These are phyloP conservation scores for Drosophila histrio DNA, from an alignment of 2,888 invertebrate species.

Conservation along the genomic window DNA sequence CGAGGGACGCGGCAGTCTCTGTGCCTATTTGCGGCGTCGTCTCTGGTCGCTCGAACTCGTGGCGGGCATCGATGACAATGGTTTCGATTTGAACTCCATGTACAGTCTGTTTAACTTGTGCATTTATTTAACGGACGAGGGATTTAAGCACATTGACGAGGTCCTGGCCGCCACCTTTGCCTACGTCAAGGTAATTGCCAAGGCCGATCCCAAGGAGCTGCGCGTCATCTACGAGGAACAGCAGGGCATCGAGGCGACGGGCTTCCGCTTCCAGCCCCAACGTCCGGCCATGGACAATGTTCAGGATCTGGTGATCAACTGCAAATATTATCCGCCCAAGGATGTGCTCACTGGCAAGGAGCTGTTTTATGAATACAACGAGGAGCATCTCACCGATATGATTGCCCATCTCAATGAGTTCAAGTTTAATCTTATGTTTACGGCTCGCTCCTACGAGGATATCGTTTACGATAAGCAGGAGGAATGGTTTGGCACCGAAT, in stretches of 20 bases:
- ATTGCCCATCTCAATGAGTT: constrained; percentile 77
- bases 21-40: constrained; percentile 88
- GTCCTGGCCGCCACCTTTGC: constrained; percentile 91
- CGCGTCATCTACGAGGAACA: constrained; percentile 85
- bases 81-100: constrained; percentile 91
- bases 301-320: constrained; percentile 89
- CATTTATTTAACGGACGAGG: constrained; percentile 91
- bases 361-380: constrained; percentile 91
- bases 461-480: constrained; percentile 88
- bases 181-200: constrained; percentile 90
- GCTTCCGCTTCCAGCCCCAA: constrained; percentile 90
- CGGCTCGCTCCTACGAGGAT: constrained; percentile 78
- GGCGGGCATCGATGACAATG: constrained; percentile 90
- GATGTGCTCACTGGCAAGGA: constrained; percentile 92
- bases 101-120: constrained; percentile 90
- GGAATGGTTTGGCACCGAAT: constrained; percentile 93
- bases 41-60: constrained; percentile 91
- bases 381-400: constrained; percentile 84
- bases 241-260: constrained; percentile 90
- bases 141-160: constrained; percentile 88
- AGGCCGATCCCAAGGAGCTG: constrained; percentile 31
- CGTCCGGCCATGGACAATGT: constrained; percentile 90
- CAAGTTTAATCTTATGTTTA: constrained; percentile 83
- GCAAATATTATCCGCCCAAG: constrained; percentile 91
- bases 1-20: constrained; percentile 93